Evolutionary conservation across 2,113 vertebrate genomes (phyloP).

Genomic region (Gambusia affinis): DNA sequence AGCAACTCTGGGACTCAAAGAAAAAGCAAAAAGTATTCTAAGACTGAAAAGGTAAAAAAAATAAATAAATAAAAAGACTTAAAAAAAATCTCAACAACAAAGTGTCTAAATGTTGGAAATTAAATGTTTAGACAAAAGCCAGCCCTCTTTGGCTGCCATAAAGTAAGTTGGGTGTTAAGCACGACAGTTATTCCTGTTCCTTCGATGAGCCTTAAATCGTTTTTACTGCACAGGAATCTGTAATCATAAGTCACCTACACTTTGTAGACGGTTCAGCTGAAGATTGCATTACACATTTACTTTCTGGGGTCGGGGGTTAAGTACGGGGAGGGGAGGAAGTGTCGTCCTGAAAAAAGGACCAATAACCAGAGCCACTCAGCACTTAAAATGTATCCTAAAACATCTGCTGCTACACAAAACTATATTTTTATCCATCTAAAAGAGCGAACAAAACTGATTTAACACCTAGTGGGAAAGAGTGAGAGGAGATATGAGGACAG

Average conservation of each 20-base stretch:
- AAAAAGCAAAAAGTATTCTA: neutral
- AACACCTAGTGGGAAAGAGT: conserved; percentile 80
- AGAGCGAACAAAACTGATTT: conserved; percentile 76
- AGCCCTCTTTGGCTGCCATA: conserved; percentile 21
- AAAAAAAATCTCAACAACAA: neutral
- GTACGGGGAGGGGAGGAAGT: conserved; percentile 88
- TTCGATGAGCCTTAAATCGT: conserved; percentile 64
- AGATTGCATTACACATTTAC: conserved; percentile 88
- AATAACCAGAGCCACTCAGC: conserved; percentile 76
- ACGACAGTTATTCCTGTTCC: conserved; percentile 50
- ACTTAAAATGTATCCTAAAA: conserved; percentile 78
- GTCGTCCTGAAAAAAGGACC: conserved; percentile 83
- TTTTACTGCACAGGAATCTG: conserved; percentile 59
- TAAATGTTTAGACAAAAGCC: neutral
- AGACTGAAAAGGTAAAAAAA: neutral
- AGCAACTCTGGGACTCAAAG: conserved; percentile 3
- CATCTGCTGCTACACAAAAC: conserved; percentile 82
- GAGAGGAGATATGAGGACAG: conserved; percentile 19
- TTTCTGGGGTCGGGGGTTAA: conserved; percentile 89
- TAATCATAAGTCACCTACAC: conserved; percentile 77
- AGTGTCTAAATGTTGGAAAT: neutral
- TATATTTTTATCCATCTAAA: conserved; percentile 64
- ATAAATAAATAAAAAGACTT: neutral
- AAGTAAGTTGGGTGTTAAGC: conserved; percentile 53
- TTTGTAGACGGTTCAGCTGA: conserved; percentile 79